phyloP scores from a whole-genome alignment of 2,113 vertebrate species.

The Rhinopomastus cyanomelas region DNA sequence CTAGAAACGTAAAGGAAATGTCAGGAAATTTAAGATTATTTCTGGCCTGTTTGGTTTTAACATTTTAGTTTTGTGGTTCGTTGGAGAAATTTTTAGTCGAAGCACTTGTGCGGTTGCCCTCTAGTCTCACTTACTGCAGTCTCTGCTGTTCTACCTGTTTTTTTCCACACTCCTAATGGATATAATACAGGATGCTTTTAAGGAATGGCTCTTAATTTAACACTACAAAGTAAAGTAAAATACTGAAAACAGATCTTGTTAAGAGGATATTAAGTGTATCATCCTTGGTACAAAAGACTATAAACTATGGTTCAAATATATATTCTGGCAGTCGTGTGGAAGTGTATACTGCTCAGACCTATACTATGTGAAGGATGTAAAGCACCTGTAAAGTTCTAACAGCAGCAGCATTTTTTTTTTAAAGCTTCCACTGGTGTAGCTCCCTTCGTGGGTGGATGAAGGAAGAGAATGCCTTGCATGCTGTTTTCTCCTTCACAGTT shows the following conservation, averaged over 20 bases:
- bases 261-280: background rate
- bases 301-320: no score
- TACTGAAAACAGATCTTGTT: background rate
- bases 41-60: background rate
- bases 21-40: no score
- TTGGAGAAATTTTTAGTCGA: background rate
- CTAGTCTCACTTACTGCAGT: background rate
- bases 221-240: background rate
- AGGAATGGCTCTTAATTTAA: background rate
- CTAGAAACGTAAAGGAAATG: no score
- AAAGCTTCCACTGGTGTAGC: background rate
- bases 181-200: background rate
- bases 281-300: background rate
- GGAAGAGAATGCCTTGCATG: background rate
- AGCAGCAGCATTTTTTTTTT: background rate
- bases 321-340: background rate
- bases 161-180: background rate
- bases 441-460: background rate
- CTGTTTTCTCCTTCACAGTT: background rate
- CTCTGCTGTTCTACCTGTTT: background rate
- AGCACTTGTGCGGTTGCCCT: background rate
- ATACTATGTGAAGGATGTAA: background rate
- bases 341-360: background rate
- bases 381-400: background rate
- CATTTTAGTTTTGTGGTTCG: background rate